Evolutionary conservation across 2,888 invertebrate genomes (phyloP).

Genomic region (Cerastis leucographa): DNA sequence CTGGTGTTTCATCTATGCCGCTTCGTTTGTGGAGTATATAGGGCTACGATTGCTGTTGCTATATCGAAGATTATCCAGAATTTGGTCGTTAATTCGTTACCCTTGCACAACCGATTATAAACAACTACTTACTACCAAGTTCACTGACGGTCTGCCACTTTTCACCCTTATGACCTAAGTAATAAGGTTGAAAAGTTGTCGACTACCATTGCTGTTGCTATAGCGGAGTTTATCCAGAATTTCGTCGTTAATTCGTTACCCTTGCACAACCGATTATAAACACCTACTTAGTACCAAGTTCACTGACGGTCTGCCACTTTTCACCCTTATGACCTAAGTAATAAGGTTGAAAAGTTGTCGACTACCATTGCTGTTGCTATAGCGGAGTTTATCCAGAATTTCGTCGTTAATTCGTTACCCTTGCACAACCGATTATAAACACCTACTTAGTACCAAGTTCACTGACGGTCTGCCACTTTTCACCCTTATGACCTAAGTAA

Average conservation of each 20-base stretch:
- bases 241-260: not conserved
- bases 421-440: not conserved
- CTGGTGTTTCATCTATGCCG: conserved; percentile 73
- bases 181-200: too few relatives aligned
- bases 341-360: too few relatives aligned
- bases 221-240: not conserved
- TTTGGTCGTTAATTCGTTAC: not conserved
- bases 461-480: too few relatives aligned
- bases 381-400: not conserved
- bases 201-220: conserved; percentile 14
- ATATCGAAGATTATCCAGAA: not conserved
- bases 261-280: not conserved
- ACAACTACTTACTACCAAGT: too few relatives aligned
- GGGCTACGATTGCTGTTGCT: conserved; percentile 32
- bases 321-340: too few relatives aligned
- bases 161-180: too few relatives aligned
- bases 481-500: too few relatives aligned
- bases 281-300: too few relatives aligned
- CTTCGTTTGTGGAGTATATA: conserved; percentile 38
- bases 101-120: not conserved
- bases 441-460: not conserved
- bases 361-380: conserved; percentile 12
- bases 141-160: too few relatives aligned
- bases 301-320: too few relatives aligned
- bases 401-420: not conserved